Evolutionary conservation across 1,140 invertebrate genomes (phyloP).

Genomic region (Leptoteleia sp.): DNA sequence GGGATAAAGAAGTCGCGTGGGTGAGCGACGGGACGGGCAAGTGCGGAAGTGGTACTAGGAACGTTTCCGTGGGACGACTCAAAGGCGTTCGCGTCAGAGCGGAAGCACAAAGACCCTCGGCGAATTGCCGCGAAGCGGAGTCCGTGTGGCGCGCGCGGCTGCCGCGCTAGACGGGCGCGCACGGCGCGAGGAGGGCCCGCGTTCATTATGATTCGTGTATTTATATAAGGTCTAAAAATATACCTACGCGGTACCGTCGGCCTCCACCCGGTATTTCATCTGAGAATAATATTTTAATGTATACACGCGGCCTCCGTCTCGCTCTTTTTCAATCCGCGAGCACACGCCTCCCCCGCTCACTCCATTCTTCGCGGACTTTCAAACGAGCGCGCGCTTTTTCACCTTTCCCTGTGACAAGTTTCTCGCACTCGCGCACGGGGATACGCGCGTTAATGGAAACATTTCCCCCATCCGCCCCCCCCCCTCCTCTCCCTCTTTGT

Average conservation of each 20-base stretch:
- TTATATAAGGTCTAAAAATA: conserved; percentile 82
- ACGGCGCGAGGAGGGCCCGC: conserved; percentile 60
- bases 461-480: too few relatives aligned
- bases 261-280: conserved; percentile 81
- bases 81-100: conserved; percentile 52
- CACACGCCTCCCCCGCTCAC: conserved; percentile 13
- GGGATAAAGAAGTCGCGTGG: too few relatives aligned
- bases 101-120: conserved; percentile 69
- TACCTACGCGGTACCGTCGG: conserved; percentile 77
- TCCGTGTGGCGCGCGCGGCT: background rate
- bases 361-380: conserved; percentile 24
- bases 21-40: conserved; percentile 24
- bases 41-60: conserved; percentile 51
- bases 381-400: conserved; percentile 42
- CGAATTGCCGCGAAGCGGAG: conserved; percentile 29
- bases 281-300: conserved; percentile 82
- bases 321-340: conserved; percentile 37
- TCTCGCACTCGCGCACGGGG: conserved; percentile 15
- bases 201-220: conserved; percentile 82
- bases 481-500: background rate
- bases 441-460: conserved; percentile 1
- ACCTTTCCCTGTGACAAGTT: conserved; percentile 10
- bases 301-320: conserved; percentile 61
- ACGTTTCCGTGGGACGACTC: conserved; percentile 64
- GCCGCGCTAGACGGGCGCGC: conserved; percentile 46